Base-by-base conservation (phyloP, 2,797 vertebrate genomes). In the Mycteria americana region DNA sequence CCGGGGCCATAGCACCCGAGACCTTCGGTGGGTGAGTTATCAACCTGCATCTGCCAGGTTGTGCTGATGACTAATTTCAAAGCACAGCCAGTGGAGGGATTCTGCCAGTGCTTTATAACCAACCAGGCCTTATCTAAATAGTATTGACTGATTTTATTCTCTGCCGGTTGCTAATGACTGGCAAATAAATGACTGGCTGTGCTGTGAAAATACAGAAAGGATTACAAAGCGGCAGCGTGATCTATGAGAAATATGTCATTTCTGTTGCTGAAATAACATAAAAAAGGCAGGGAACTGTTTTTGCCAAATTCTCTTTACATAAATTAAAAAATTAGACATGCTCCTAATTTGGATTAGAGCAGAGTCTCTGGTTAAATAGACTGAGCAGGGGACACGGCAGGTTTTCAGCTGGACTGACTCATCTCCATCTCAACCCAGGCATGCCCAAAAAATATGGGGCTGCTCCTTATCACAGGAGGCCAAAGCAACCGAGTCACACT, bases 131-230 rank as follows among this genome's bases (percentile, higher is more conserved):
- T 78, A 91, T 83, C 90, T 94, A 82, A 87, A 73, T 19, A 70
- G 37, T 35, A 57, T 53, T 63, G 74, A 63, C 73, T 65, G 86
- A 67, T 69, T 93, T 92, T 91, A 73, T 86, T 83, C 92, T 53
- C 72, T 68, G 72, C 54, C 1, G 27, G 46, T 57, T 75, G 85
- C 65, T 85, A 95, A 87, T 77, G 74, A 70, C 76, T 82, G 74
- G 63, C 73, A 88, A 81, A 92, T 53, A 91, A 83, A 82, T 60
- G 87, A 65, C 53, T 75, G 82, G 39, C 56, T 69, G 37, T 41
- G 80, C 82, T 81, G 65, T 37, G 79, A 82, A 60, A 82, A 75
- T 18, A 19, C 67, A 93, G 70, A n/a, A 31, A 37, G 33, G 48
- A 45, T 59, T 65, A 18, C 12, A 62, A 68, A 77, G 50, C 5